A percentile compares a stretch with the other conserved stretches of the same genome.
Evolutionary conservation across 2,888 invertebrate species (phyloP).

Genomic region (Lydus trimaculatus): DNA sequence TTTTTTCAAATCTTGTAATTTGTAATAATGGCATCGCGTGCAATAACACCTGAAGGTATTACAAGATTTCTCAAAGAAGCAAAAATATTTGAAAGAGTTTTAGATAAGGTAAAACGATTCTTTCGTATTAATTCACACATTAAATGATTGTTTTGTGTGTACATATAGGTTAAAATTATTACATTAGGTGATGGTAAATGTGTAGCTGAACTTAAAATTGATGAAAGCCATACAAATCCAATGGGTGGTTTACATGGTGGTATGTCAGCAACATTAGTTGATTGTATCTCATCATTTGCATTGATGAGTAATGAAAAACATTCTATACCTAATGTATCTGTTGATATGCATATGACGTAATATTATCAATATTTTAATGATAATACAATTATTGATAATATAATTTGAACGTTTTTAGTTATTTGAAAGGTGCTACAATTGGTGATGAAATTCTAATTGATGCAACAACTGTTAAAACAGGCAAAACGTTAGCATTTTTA

Average conservation of each 20-base stretch:
- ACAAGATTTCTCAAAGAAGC: not conserved
- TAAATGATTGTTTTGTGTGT: not conserved
- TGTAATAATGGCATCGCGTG: not conserved
- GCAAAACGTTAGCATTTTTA: conserved; percentile 82
- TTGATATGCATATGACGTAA: conserved; percentile 83
- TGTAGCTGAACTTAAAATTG: conserved; percentile 77
- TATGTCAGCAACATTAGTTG: conserved; percentile 80
- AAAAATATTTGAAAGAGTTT: conserved; percentile 59
- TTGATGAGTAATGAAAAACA: conserved; percentile 70
- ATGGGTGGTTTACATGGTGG: conserved; percentile 85
- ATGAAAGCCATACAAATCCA: conserved; percentile 76
- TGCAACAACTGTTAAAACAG: conserved; percentile 77
- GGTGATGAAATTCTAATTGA: conserved; percentile 84
- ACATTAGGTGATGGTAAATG: conserved; percentile 74
- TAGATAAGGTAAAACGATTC: conserved; percentile 7
- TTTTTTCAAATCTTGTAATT: not conserved
- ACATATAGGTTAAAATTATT: conserved; percentile 44
- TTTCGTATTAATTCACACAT: not conserved
- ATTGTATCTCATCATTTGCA: conserved; percentile 80
- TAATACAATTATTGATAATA: conserved; percentile 13
- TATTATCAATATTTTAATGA: not conserved
- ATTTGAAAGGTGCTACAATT: conserved; percentile 75
- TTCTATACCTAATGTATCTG: conserved; percentile 75
- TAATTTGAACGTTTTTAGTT: conserved; percentile 67
- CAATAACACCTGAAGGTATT: not conserved